phyloP scores from a whole-genome alignment of 2,888 invertebrate genomes.

The Ganaspis brasiliensis region DNA sequence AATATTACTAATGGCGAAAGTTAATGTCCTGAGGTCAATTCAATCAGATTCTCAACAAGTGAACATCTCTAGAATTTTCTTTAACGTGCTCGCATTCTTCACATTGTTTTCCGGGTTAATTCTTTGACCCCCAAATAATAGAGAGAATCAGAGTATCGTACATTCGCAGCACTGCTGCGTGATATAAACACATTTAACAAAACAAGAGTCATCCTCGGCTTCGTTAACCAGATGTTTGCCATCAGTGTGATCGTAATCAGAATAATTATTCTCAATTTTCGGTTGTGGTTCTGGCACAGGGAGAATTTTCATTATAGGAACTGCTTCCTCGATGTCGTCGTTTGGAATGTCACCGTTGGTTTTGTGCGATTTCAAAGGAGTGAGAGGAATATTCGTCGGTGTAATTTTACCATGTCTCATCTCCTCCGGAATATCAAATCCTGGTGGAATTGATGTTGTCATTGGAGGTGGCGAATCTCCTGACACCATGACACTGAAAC shows the following conservation, averaged over 20 bases:
- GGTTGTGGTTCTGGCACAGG: slow-evolving; percentile 72
- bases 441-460: slow-evolving; percentile 68
- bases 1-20: slow-evolving; percentile 7
- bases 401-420: slow-evolving; percentile 68
- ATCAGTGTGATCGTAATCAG: slow-evolving; percentile 64
- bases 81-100: not conserved
- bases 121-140: slow-evolving; percentile 13
- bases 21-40: slow-evolving; percentile 10
- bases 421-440: slow-evolving; percentile 74
- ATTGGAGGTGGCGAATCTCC: slow-evolving; percentile 71
- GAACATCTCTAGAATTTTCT: not conserved
- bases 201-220: slow-evolving; percentile 83
- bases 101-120: not conserved
- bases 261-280: slow-evolving; percentile 73
- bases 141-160: slow-evolving; percentile 77
- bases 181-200: slow-evolving; percentile 84
- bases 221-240: slow-evolving; percentile 69
- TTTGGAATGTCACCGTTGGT: slow-evolving; percentile 60
- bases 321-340: slow-evolving; percentile 71
- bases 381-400: slow-evolving; percentile 60
- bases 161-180: slow-evolving; percentile 86
- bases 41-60: not conserved
- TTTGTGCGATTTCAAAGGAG: slow-evolving; percentile 20
- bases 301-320: slow-evolving; percentile 68
- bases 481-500: slow-evolving; percentile 75